Percentiles rank a stretch among this genome's conserved stretches.
These are phyloP conservation scores for Physella acuta DNA, from an alignment of 1,140 invertebrate species.

Conservation along the genomic window DNA sequence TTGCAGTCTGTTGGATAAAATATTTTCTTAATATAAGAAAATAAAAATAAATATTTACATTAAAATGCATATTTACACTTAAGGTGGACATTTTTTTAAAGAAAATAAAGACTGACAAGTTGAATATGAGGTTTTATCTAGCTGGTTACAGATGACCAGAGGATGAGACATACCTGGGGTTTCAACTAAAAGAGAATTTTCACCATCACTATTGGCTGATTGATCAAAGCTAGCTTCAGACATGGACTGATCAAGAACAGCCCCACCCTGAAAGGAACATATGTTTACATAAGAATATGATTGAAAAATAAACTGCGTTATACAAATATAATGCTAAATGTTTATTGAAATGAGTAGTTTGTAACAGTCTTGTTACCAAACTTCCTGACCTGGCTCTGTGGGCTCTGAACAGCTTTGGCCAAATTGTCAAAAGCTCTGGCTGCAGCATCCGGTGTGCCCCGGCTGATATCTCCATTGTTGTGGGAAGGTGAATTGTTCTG, in stretches of 20 bases:
- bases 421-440: constrained; percentile 76
- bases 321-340: too few relatives aligned
- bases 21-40: too few relatives aligned
- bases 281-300: too few relatives aligned
- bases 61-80: too few relatives aligned
- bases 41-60: too few relatives aligned
- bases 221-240: constrained; percentile 42
- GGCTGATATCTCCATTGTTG: constrained; percentile 24
- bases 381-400: constrained; percentile 37
- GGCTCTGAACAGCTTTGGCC: constrained; percentile 66
- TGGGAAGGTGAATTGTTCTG: constrained; percentile 8
- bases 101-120: too few relatives aligned
- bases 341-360: too few relatives aligned
- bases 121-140: too few relatives aligned
- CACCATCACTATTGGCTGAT: constrained; percentile 26
- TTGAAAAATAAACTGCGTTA: too few relatives aligned
- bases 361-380: background rate
- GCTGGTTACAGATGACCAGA: too few relatives aligned
- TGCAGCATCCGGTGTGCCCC: constrained; percentile 54
- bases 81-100: too few relatives aligned
- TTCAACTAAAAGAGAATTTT: constrained; percentile 15
- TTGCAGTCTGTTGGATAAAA: too few relatives aligned
- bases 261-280: background rate
- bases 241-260: constrained; percentile 32
- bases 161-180: constrained; percentile 25